Evolutionary conservation across 2,113 vertebrate species (phyloP), one percentile per base, ranked within the genome.

Genomic region (Epinephelus lanceolatus): DNA sequence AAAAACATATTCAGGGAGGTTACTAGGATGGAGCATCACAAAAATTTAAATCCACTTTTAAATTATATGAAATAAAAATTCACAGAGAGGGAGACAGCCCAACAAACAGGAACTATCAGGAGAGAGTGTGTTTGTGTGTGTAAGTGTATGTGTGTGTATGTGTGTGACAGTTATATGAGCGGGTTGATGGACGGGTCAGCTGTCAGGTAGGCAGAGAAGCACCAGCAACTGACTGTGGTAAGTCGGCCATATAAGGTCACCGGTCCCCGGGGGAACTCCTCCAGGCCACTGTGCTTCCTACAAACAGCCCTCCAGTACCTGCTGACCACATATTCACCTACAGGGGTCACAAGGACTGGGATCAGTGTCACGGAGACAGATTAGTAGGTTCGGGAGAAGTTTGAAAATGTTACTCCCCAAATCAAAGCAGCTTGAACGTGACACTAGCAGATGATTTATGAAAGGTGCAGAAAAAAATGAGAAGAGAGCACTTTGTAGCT

Each of bases 151-250:
- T 42, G 42, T 42, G 42, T 62, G 53, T 1, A 15, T 62, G 11
- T 53, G 51, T 45, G 68, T 62, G 72, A 74, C 80, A 89, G 88
- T 93, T 91, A 89, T 81, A 88, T 59, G 86, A 91, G 83, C 52
- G 2, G 15, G 61, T 13, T 92, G 92, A 94, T 83, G 81, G 86
- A 93, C 74, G 70, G 76, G 79, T 93, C 92, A 94, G 93, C 92
- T 94, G 93, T 87, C 71, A 72, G 80, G 33, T 53, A 69, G 80
- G 79, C 56, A 55, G 84, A 71, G 60, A 23, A 85, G 71, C 67
- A 15, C 47, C 62, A 80, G 23, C 61, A 62, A 66, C 72, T 78
- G 68, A 74, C 76, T 6, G 63, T 37, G 72, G 80, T 27, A 53
- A 49, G 19, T 0, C 12, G 27, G 66, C 93, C 93, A 73, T 91